phyloP scores from a whole-genome alignment of 2,888 invertebrate species.

The Tiliacea citrago region DNA sequence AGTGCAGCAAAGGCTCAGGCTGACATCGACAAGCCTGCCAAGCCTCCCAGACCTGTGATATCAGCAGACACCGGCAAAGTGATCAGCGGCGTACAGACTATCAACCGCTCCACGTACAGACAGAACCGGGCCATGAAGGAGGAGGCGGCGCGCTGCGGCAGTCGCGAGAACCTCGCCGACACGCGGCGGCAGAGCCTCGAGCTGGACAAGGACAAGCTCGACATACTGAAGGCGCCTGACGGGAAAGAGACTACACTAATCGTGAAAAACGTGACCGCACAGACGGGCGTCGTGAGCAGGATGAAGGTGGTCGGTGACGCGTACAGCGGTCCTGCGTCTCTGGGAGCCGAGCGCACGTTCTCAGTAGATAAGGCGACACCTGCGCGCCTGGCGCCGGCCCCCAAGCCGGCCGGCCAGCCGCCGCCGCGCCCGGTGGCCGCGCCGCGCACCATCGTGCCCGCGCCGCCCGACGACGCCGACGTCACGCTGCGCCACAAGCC shows the following conservation, averaged over 20 bases:
- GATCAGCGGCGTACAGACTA: slow-evolving; percentile 90
- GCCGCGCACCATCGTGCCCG: slow-evolving; percentile 83
- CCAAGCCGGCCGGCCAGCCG: slow-evolving; percentile 68
- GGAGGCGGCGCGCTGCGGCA: slow-evolving; percentile 82
- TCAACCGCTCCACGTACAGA: slow-evolving; percentile 91
- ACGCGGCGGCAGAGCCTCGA: slow-evolving; percentile 90
- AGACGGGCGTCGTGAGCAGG: slow-evolving; percentile 84
- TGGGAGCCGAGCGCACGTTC: slow-evolving; percentile 70
- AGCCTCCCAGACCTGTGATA: slow-evolving; percentile 91
- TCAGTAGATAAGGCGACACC: slow-evolving; percentile 55
- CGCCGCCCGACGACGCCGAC: slow-evolving; percentile 73
- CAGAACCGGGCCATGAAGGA: slow-evolving; percentile 88
- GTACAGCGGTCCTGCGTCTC: slow-evolving; percentile 80
- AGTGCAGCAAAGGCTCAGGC: slow-evolving; percentile 78
- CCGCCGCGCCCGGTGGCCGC: slow-evolving; percentile 79
- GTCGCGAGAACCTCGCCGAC: slow-evolving; percentile 85
- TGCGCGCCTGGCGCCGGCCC: slow-evolving; percentile 66
- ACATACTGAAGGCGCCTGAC: slow-evolving; percentile 69
- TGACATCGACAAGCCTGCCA: slow-evolving; percentile 90
- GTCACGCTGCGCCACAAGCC: slow-evolving; percentile 93
- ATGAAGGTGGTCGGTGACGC: slow-evolving; percentile 84
- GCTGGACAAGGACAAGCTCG: slow-evolving; percentile 88
- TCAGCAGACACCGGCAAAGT: slow-evolving; percentile 86
- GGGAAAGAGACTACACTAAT: slow-evolving; percentile 79
- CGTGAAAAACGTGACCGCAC: slow-evolving; percentile 85